phyloP scores from a whole-genome alignment of 2,113 vertebrate genomes.

The Bothrops jararaca region DNA sequence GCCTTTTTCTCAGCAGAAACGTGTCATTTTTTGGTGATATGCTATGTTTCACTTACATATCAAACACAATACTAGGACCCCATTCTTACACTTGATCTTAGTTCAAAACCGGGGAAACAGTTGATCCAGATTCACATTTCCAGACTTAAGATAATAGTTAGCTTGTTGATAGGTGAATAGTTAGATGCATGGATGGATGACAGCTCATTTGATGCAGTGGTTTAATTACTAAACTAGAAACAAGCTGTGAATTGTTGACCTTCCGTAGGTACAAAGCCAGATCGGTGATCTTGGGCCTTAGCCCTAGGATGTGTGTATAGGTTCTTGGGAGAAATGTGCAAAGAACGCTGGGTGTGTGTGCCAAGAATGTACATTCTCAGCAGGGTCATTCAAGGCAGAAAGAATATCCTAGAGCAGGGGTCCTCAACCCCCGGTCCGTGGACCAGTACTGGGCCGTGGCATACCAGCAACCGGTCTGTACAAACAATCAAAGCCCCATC shows the following conservation, averaged over 20 bases:
- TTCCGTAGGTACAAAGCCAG: not conserved
- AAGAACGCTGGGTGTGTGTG: not conserved
- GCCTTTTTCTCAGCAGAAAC: not conserved
- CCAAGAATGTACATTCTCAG: not conserved
- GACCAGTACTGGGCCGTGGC: too few species aligned
- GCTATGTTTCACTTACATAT: not conserved
- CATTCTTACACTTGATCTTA: not conserved
- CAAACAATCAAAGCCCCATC: too few species aligned
- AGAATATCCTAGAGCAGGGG: too few species aligned
- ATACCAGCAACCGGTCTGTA: too few species aligned
- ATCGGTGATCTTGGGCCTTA: not conserved
- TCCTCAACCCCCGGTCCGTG: too few species aligned
- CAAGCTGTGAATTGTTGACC: not conserved
- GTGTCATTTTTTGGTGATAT: not conserved
- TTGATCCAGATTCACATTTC: not conserved
- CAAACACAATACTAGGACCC: not conserved
- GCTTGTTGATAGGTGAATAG: not conserved
- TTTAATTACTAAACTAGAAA: not conserved
- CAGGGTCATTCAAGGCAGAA: too few species aligned
- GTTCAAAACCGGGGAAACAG: not conserved
- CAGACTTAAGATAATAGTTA: not conserved
- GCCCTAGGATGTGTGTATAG: not conserved
- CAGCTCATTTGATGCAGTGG: not conserved
- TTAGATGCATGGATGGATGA: not conserved
- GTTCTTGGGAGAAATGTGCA: not conserved